Evolutionary conservation across 2,888 invertebrate species (phyloP).

Genomic region (Portevinia maculata): DNA sequence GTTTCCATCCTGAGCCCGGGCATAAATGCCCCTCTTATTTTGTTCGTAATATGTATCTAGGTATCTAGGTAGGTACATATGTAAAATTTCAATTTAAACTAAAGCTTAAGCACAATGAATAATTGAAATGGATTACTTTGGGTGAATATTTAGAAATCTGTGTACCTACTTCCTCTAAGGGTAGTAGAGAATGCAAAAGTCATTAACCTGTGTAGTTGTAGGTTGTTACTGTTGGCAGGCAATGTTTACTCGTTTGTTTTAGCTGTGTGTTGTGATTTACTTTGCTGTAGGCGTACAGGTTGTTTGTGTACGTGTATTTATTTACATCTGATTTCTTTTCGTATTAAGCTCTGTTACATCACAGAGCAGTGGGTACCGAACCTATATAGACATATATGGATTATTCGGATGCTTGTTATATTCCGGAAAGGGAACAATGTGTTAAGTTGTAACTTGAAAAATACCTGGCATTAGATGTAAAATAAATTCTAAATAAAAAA

Average conservation of each 20-base stretch:
- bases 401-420: too few species aligned
- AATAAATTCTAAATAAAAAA: too few species aligned
- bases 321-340: background rate
- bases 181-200: conserved; percentile 1
- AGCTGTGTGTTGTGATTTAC: background rate
- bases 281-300: background rate
- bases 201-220: conserved; percentile 25
- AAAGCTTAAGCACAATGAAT: background rate
- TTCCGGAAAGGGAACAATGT: too few species aligned
- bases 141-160: conserved; percentile 24
- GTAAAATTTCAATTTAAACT: too few species aligned
- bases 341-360: background rate
- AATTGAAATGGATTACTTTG: conserved; percentile 8
- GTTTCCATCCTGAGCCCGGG: too few species aligned
- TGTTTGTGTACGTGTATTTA: background rate
- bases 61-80: background rate
- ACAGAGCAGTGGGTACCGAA: background rate
- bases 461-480: too few species aligned
- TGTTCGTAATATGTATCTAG: too few species aligned
- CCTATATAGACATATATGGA: too few species aligned
- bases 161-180: background rate
- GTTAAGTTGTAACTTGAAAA: too few species aligned
- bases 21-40: background rate
- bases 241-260: background rate
- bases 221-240: background rate